These are phyloP conservation scores for Sminthurinus signatus DNA, from an alignment of 1,140 invertebrate species.

Conservation along the genomic window DNA sequence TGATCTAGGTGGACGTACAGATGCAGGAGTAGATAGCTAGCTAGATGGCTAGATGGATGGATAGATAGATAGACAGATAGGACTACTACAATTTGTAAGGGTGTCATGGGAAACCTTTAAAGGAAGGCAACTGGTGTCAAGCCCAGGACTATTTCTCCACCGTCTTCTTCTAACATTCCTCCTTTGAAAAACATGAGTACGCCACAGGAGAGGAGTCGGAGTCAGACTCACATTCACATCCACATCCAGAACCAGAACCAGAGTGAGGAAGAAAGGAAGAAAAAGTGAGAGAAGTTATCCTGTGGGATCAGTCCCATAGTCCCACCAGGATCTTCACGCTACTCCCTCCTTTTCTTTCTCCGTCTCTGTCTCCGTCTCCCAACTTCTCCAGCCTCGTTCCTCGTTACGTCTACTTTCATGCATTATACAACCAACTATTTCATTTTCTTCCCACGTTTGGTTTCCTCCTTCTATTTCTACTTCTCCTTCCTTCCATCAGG, in stretches of 20 bases:
- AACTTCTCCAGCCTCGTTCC: too few species aligned
- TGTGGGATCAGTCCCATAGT: conserved; percentile 25
- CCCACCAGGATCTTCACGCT: conserved; percentile 24
- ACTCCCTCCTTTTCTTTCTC: too few species aligned
- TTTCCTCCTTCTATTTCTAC: conserved; percentile 1
- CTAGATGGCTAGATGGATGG: background rate
- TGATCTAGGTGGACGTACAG: too few species aligned
- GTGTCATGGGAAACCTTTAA: conserved; percentile 34
- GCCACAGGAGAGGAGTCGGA: background rate
- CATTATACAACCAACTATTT: conserved; percentile 33
- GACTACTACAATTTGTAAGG: conserved; percentile 29
- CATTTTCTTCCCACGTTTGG: conserved; percentile 33
- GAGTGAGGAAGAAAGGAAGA: conserved; percentile 4
- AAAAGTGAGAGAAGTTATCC: conserved; percentile 28
- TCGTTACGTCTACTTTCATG: conserved; percentile 20
- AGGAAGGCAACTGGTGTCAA: conserved; percentile 36
- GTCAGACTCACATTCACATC: background rate
- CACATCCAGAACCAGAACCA: background rate
- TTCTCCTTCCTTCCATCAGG: background rate
- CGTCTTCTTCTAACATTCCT: too few species aligned
- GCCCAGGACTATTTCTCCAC: conserved; percentile 33
- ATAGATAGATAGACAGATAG: background rate
- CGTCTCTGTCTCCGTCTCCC: too few species aligned
- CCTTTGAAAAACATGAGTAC: conserved; percentile 33
- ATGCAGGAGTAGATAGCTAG: background rate